Conservation (phyloP, 2,888 invertebrate species). For the Perithous albicinctus region DNA sequence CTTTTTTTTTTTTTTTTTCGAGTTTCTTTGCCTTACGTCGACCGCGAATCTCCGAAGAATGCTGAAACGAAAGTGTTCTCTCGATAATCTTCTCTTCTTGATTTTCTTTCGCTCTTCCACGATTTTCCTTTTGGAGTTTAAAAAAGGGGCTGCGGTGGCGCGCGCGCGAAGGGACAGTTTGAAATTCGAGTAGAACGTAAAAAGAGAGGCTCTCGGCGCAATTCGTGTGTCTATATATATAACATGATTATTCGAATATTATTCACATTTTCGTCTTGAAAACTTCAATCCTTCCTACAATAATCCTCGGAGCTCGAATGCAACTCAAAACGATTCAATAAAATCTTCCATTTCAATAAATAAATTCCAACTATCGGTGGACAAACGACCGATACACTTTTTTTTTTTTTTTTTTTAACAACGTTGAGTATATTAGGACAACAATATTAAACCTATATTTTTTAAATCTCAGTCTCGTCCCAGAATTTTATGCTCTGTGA, state of each 20-base stretch:
- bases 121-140: neutral
- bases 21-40: conserved; percentile 32
- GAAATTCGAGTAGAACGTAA: conserved; percentile 17
- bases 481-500: too few relatives aligned
- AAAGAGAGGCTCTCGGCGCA: neutral
- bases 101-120: too few relatives aligned
- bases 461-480: too few relatives aligned
- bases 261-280: neutral
- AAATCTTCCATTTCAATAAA: conserved; percentile 38
- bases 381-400: too few relatives aligned
- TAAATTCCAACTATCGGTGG: conserved; percentile 54
- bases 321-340: conserved; percentile 27
- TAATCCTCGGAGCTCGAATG: neutral
- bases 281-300: neutral
- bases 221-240: neutral
- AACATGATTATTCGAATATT: conserved; percentile 22
- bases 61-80: conserved; percentile 25
- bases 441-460: too few relatives aligned
- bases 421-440: too few relatives aligned
- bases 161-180: conserved; percentile 56
- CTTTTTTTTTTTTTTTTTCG: conserved; percentile 35
- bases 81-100: neutral
- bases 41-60: conserved; percentile 44
- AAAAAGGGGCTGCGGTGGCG: conserved; percentile 38
- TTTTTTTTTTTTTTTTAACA: too few relatives aligned